phyloP scores from a whole-genome alignment of 2,888 invertebrate genomes.

The Parnassius apollo region DNA sequence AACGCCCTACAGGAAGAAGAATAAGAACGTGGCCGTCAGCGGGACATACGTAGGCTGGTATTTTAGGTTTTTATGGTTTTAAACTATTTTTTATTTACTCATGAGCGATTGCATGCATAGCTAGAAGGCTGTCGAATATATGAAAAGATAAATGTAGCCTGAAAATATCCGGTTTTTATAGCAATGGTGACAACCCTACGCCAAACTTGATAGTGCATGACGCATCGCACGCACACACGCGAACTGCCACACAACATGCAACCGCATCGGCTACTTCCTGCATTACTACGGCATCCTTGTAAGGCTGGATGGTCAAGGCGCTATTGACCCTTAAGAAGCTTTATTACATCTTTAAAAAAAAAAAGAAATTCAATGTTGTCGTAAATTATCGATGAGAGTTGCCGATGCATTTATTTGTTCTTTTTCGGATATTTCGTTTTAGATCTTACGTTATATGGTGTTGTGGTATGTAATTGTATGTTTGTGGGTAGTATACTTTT shows the following conservation, averaged over 20 bases:
- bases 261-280: conserved; percentile 44
- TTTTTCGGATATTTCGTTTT: conserved; percentile 7
- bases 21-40: too few species aligned
- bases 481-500: too few species aligned
- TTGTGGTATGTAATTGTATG: too few species aligned
- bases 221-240: conserved; percentile 50
- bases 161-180: too few species aligned
- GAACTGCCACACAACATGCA: conserved; percentile 16
- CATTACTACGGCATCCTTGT: conserved; percentile 55
- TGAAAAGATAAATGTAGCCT: too few species aligned
- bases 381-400: conserved; percentile 15
- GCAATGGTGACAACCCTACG: conserved; percentile 40
- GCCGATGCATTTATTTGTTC: conserved; percentile 11
- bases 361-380: conserved; percentile 8
- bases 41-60: too few species aligned
- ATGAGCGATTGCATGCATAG: too few species aligned
- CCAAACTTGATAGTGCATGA: conserved; percentile 57
- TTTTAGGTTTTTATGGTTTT: too few species aligned
- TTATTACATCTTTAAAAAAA: conserved; percentile 2
- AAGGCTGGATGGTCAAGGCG: conserved; percentile 31
- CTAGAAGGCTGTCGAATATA: too few species aligned
- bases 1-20: too few species aligned
- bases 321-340: conserved; percentile 20
- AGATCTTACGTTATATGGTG: too few species aligned
- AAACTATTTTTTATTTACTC: too few species aligned